phyloP scores from a whole-genome alignment of 2,113 vertebrate species.

The Tragelaphus buxtoni region DNA sequence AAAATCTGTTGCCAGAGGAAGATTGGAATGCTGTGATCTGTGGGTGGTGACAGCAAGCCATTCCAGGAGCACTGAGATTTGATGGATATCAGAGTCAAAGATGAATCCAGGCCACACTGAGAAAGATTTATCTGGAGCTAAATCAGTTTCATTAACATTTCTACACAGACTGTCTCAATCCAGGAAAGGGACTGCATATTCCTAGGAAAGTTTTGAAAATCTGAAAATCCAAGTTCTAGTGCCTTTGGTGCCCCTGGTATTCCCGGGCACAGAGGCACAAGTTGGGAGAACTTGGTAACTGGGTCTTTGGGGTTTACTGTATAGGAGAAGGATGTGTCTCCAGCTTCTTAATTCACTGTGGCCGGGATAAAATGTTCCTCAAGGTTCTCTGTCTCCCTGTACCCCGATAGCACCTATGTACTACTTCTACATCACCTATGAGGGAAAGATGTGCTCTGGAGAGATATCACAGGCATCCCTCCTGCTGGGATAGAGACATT shows the following conservation, averaged over 20 bases:
- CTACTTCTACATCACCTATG: background rate
- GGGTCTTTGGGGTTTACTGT: background rate
- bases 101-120: background rate
- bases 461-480: background rate
- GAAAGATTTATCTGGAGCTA: background rate
- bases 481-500: fast-evolving
- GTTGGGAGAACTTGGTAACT: background rate
- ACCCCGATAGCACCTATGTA: too few relatives aligned
- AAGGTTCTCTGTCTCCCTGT: background rate
- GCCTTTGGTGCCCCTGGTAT: background rate
- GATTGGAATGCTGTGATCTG: background rate
- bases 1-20: background rate
- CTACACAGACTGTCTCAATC: background rate
- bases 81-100: background rate
- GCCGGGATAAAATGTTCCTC: background rate
- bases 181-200: background rate
- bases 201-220: background rate
- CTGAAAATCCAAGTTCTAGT: background rate
- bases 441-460: background rate
- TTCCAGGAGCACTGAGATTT: background rate
- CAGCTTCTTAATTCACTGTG: background rate
- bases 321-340: background rate
- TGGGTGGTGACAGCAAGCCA: background rate
- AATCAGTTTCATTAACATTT: background rate
- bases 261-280: background rate